phyloP scores from a whole-genome alignment of 2,113 vertebrate genomes.

The Phylloscopus trochiloides region DNA sequence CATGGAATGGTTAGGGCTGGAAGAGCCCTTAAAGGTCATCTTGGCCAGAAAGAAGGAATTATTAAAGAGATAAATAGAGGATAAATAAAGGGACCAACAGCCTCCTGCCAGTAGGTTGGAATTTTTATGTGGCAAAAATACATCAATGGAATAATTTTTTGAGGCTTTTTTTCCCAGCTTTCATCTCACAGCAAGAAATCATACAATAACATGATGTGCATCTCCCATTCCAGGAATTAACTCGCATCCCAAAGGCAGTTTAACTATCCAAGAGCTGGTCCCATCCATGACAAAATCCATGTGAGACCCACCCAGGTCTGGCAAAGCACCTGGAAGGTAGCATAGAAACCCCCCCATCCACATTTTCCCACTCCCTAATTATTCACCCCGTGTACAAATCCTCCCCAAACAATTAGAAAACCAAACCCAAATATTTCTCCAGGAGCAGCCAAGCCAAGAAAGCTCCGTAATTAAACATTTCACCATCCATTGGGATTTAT shows the following conservation, averaged over 20 bases:
- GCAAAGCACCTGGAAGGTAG: not conserved
- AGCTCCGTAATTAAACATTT: not conserved
- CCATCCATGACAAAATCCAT: not conserved
- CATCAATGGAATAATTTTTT: accelerated
- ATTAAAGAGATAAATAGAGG: not conserved
- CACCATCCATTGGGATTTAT: not conserved
- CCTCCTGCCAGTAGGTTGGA: not conserved
- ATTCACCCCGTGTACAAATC: not conserved
- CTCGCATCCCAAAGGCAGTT: not conserved
- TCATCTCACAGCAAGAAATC: not conserved
- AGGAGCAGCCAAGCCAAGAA: not conserved
- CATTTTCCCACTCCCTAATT: not conserved
- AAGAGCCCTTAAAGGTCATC: not conserved
- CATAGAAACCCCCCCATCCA: not conserved
- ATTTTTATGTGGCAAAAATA: not conserved
- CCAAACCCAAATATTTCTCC: not conserved
- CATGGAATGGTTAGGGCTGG: not conserved
- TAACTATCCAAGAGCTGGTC: not conserved
- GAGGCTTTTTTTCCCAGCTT: not conserved
- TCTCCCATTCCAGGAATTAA: not conserved
- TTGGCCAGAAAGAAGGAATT: not conserved
- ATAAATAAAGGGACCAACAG: not conserved
- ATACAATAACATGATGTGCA: not conserved
- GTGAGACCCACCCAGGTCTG: not conserved
- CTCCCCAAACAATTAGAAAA: not conserved